These are phyloP conservation scores for Sander lucioperca DNA, from an alignment of 2,113 vertebrate species.

Conservation along the genomic window DNA sequence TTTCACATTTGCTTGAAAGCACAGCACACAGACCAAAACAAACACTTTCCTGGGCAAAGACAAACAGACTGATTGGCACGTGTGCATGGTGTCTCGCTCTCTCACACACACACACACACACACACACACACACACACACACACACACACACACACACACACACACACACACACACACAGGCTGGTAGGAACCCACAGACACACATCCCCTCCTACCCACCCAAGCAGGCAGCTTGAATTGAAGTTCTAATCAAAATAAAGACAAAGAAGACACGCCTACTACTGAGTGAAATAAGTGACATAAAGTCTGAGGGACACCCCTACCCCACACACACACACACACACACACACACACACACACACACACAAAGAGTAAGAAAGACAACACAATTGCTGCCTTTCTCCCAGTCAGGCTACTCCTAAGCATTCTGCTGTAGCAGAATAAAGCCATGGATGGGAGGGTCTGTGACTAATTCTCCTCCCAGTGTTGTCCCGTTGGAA, in stretches of 20 bases:
- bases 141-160: neutral
- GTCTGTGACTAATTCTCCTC: slow-evolving; percentile 85
- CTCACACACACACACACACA: neutral
- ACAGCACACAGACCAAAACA: slow-evolving; percentile 51
- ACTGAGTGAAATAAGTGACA: slow-evolving; percentile 73
- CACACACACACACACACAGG: slow-evolving; percentile 18
- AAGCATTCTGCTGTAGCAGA: slow-evolving; percentile 75
- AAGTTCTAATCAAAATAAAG: slow-evolving; percentile 80
- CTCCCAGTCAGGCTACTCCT: slow-evolving; percentile 66
- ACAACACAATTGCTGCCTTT: slow-evolving; percentile 74
- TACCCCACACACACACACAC: slow-evolving; percentile 24
- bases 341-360: slow-evolving; percentile 42
- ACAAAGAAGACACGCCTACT: slow-evolving; percentile 69
- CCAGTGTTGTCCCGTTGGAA: slow-evolving; percentile 80
- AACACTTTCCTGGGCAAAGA: slow-evolving; percentile 49
- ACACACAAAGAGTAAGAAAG: slow-evolving; percentile 62
- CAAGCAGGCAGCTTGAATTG: slow-evolving; percentile 39
- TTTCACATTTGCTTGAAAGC: slow-evolving; percentile 63
- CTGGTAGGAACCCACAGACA: slow-evolving; percentile 34
- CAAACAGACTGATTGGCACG: slow-evolving; percentile 50
- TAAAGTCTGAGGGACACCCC: slow-evolving; percentile 70
- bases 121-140: slow-evolving; percentile 32
- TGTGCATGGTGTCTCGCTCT: slow-evolving; percentile 4
- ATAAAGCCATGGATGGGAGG: slow-evolving; percentile 86
- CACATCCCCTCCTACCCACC: slow-evolving; percentile 25